Conservation (phyloP, 2,797 vertebrate species). For the Sebastes iracundus region DNA sequence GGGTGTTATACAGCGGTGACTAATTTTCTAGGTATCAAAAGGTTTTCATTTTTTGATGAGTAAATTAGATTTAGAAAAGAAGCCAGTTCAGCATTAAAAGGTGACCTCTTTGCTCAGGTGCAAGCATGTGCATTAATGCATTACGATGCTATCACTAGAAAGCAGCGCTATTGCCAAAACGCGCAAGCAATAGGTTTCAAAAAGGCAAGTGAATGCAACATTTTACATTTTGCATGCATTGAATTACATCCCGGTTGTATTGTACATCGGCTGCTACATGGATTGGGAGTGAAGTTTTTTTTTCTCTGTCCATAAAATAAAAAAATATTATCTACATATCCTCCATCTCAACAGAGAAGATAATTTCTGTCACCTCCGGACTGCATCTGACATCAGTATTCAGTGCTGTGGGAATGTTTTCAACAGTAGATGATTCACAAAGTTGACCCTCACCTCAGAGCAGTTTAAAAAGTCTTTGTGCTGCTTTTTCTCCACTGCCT, state of each 20-base stretch:
- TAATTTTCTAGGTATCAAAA: slow-evolving; percentile 45
- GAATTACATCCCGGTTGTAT: slow-evolving; percentile 56
- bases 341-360: slow-evolving; percentile 44
- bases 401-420: slow-evolving; percentile 75
- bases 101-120: slow-evolving; percentile 44
- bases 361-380: slow-evolving; percentile 40
- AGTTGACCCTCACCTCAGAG: slow-evolving; percentile 23
- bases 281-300: slow-evolving; percentile 14
- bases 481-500: slow-evolving; percentile 28
- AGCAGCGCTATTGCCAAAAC: slow-evolving; percentile 65
- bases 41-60: slow-evolving; percentile 6
- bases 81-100: slow-evolving; percentile 25
- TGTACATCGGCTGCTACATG: slow-evolving; percentile 73
- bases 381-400: slow-evolving; percentile 73
- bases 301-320: slow-evolving; percentile 40
- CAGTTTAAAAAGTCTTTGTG: slow-evolving; percentile 43
- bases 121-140: slow-evolving; percentile 61
- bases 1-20: slow-evolving; percentile 11
- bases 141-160: slow-evolving; percentile 65
- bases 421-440: slow-evolving; percentile 50
- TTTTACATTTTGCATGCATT: slow-evolving; percentile 70
- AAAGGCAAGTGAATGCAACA: slow-evolving; percentile 71
- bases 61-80: slow-evolving; percentile 28
- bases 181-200: slow-evolving; percentile 56
- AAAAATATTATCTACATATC: slow-evolving; percentile 58